Percentiles rank a stretch among this genome's conserved stretches.
phyloP scores from a whole-genome alignment of 2,888 invertebrate species.

The Acholoe squamosa region DNA sequence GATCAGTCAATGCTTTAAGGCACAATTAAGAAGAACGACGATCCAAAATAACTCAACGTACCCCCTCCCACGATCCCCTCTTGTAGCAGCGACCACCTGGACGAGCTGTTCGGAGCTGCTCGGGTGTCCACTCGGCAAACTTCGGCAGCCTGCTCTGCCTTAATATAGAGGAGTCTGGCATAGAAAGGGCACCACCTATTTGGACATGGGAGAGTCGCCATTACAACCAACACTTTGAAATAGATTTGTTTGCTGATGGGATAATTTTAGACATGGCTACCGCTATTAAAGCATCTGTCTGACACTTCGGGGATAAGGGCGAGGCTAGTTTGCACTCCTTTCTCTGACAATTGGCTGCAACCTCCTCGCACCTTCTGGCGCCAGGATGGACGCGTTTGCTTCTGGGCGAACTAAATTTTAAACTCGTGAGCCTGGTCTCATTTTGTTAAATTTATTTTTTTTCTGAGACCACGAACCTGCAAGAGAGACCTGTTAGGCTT shows the following conservation, averaged over 20 bases:
- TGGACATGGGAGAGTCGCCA: not conserved
- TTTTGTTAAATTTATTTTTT: too few species aligned
- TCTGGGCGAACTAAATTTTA: not conserved
- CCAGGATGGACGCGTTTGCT: not conserved
- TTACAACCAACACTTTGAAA: not conserved
- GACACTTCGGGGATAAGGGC: not conserved
- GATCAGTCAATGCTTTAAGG: constrained; percentile 38
- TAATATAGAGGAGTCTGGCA: not conserved
- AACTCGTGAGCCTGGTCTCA: not conserved
- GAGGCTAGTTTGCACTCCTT: not conserved
- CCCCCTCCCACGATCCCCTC: too few species aligned
- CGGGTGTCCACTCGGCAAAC: not conserved
- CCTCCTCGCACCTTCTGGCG: not conserved
- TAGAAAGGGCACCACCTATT: not conserved
- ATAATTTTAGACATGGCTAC: not conserved
- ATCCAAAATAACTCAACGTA: not conserved
- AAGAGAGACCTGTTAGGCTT: not conserved
- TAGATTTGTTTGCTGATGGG: not conserved
- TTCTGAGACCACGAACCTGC: not conserved
- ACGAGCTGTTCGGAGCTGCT: not conserved
- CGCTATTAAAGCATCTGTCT: not conserved
- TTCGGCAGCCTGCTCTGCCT: not conserved
- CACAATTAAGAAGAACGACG: constrained; percentile 20
- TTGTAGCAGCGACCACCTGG: not conserved
- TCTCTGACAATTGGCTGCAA: not conserved